Percentiles rank a stretch among this genome's conserved stretches.
phyloP scores from a whole-genome alignment of 2,888 invertebrate species.

The Atrina japonica region DNA sequence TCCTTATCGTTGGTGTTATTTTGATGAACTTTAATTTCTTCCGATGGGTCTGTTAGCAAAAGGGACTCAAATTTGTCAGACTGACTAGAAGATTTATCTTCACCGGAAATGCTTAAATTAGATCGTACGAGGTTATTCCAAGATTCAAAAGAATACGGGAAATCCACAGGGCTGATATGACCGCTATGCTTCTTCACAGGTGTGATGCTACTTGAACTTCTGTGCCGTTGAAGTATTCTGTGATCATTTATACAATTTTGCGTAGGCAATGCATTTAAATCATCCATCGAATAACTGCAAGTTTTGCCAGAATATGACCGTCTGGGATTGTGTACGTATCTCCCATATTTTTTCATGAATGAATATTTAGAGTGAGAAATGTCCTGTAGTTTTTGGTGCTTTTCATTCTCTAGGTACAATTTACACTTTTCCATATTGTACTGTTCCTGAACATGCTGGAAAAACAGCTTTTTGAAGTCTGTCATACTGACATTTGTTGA shows the following conservation, averaged over 20 bases:
- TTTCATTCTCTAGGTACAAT: background rate
- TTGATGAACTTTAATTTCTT: too few species aligned
- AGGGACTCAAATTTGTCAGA: too few species aligned
- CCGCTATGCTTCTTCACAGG: background rate
- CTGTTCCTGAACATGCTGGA: constrained; percentile 18
- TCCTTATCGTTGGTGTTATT: too few species aligned
- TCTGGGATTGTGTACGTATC: too few species aligned
- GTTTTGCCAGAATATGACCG: too few species aligned
- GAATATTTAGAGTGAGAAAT: background rate
- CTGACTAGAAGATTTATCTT: too few species aligned
- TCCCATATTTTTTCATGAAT: constrained; percentile 9
- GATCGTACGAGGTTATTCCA: background rate
- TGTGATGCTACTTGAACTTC: background rate
- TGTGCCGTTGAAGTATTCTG: background rate
- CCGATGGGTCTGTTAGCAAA: too few species aligned
- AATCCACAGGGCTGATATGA: background rate
- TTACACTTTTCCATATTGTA: constrained; percentile 6
- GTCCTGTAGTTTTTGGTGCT: background rate
- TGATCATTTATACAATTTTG: too few species aligned
- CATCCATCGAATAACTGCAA: too few species aligned
- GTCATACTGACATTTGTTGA: background rate
- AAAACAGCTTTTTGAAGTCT: constrained; percentile 12
- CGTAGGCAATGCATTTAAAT: too few species aligned
- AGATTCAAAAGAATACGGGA: constrained; percentile 8
- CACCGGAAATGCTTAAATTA: background rate